Evolutionary conservation across 2,888 invertebrate genomes (phyloP), one percentile per base, ranked within the genome.

Genomic region (Zaprionus obscuricornis): DNA sequence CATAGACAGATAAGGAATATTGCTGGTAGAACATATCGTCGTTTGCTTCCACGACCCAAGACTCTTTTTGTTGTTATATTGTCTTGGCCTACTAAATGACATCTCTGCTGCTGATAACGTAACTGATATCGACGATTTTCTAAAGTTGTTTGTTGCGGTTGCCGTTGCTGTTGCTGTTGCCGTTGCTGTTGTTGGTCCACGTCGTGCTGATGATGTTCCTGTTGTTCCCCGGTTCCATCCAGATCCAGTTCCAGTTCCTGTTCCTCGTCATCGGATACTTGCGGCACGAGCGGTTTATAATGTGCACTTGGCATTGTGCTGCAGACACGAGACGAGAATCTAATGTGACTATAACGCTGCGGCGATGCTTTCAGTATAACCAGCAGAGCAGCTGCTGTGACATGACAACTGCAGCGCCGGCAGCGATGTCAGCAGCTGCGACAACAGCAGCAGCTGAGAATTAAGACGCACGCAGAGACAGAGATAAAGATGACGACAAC

Each of bases 231-330:
- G 51, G 37, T 54, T 55, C 50, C 39, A n/a, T n/a, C n/a, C n/a
- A n/a, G n/a, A n/a, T n/a, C n/a, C n/a, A n/a, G n/a, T n/a, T 55
- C 57, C 33, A 29, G 29, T 22, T 57, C 50, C 10, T 59, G 54
- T 49, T 60, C 33, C 17, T 56, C 50, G 34, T 59, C 59, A 49
- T 58, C 40, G 22, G 67, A 63, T 39, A 59, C 49, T 24, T 49
- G 84, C 34, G 55, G 56, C 43, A 58, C 68, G 39, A 85, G 71
- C 55, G 86, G 68, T 46, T 74, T 67, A 40, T 81, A 81, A 20
- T 74, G 81, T 51, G 81, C 86, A 66, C 86, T 81, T 47, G 81
- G 76, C 81, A 81, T 81, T 55, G 39, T 70, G 47, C 47, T 20
- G 52, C 51, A 45, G 33, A 27, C 27, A 7, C 4, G 22, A 22